Evolutionary conservation across 2,888 invertebrate species (phyloP).

Genomic region (Pachycephus smyrnensis): DNA sequence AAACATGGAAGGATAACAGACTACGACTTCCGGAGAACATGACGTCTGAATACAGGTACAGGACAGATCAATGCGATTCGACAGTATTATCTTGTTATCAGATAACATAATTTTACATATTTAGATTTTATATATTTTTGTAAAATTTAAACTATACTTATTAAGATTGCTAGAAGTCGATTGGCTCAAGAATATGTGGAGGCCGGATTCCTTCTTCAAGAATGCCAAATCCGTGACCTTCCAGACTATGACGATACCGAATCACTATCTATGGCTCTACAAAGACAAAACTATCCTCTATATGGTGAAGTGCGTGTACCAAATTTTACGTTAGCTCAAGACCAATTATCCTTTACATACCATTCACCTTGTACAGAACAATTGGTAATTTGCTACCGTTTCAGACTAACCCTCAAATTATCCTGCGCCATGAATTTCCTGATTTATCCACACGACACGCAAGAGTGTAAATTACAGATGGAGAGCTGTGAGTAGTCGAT

Average conservation of each 20-base stretch:
- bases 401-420: conserved; percentile 82
- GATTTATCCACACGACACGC: conserved; percentile 94
- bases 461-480: conserved; percentile 94
- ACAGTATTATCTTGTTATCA: not conserved
- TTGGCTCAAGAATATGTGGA: conserved; percentile 93
- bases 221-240: conserved; percentile 94
- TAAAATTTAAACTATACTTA: not conserved
- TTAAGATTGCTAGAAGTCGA: conserved; percentile 84
- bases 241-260: conserved; percentile 95
- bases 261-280: conserved; percentile 93
- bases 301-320: conserved; percentile 80
- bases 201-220: conserved; percentile 94
- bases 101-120: not conserved
- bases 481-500: conserved; percentile 84
- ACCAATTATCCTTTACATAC: not conserved
- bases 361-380: not conserved
- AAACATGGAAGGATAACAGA: conserved; percentile 93
- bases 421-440: conserved; percentile 96
- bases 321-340: conserved; percentile 3
- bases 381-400: conserved; percentile 34
- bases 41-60: conserved; percentile 88
- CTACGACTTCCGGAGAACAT: conserved; percentile 89
- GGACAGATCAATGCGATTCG: not conserved
- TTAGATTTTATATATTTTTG: not conserved
- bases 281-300: conserved; percentile 88